Evolutionary conservation across 2,888 invertebrate genomes (phyloP).

Genomic region (Chorisops tibialis): DNA sequence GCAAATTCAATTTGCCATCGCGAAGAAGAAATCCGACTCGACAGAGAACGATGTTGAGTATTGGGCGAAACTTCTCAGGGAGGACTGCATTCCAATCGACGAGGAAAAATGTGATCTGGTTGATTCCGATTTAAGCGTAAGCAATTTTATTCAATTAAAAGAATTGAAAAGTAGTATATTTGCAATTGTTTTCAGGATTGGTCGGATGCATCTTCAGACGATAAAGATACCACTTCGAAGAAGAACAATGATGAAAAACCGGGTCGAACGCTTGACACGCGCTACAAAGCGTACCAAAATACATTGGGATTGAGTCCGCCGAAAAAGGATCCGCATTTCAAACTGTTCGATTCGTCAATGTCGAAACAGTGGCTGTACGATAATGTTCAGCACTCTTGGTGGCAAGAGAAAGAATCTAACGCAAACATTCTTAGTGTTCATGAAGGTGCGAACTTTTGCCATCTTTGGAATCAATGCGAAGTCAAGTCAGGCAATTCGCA

Average conservation of each 20-base stretch:
- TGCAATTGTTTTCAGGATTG: slow-evolving; percentile 40
- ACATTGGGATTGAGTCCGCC: slow-evolving; percentile 35
- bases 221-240: no score
- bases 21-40: slow-evolving; percentile 37
- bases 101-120: slow-evolving; percentile 18
- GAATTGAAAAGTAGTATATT: not conserved
- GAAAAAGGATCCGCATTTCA: slow-evolving; percentile 36
- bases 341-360: slow-evolving; percentile 37
- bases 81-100: slow-evolving; percentile 20
- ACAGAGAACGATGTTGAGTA: slow-evolving; percentile 2
- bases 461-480: slow-evolving; percentile 46
- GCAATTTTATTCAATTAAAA: slow-evolving; percentile 28
- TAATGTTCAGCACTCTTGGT: slow-evolving; percentile 53
- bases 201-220: slow-evolving; percentile 42
- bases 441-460: slow-evolving; percentile 49
- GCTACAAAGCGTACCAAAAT: not conserved
- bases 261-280: slow-evolving; percentile 21
- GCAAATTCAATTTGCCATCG: slow-evolving; percentile 10
- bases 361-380: slow-evolving; percentile 44
- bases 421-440: slow-evolving; percentile 43
- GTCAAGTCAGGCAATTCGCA: slow-evolving; percentile 37
- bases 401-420: slow-evolving; percentile 44
- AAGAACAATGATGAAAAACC: no score
- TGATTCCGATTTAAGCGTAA: slow-evolving; percentile 45
- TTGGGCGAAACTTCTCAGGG: slow-evolving; percentile 19